Base-by-base conservation (phyloP, 1,140 invertebrate species). In the Penaeus japonicus region DNA sequence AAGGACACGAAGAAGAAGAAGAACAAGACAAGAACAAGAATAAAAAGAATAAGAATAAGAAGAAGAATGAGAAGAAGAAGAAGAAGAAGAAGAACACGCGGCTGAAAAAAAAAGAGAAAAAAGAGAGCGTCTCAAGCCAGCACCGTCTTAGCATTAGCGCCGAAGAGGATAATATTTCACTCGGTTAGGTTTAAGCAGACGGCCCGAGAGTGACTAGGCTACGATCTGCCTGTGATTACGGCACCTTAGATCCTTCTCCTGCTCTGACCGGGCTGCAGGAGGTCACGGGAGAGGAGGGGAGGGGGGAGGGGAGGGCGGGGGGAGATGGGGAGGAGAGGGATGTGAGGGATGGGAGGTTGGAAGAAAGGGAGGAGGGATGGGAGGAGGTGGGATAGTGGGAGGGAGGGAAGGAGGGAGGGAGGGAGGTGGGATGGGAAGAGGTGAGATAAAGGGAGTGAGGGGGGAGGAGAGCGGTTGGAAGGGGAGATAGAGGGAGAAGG, bases 151-250 rank as follows among this genome's bases (percentile, higher is more conserved):
- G 47, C 80, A 59, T 82, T 59, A 59, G 53, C 73, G 20, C 32
- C 47, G 5, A 10, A 7, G 70, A 30, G 39, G 85, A 87, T 82
- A 82, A 87, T 87, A 87, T 87, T 87, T 87, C 85, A 87, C 85
- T 87, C 82, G 78, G 85, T 87, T 87, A 87, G 85, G 85, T 87
- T 87, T 87, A 87, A 82, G 85, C 59, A 81, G 85, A 87, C 85
- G 82, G 55, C 39, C 39, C 79, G 59, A 39, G 55, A 62, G 85
- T 87, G 85, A 87, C 85, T 87, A 39, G 87, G 81, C 80, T 82
- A 82, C 62, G 62, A 82, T 79, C 53, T 75, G 70, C 53, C 62
- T 73, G 65, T 47, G 47, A 47, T 47, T 47, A 47, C 47, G 47
- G 47, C 47, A 15, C 47, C 47, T 12, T 12, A 12, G 47, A 73